Evolutionary conservation across 2,113 vertebrate species (phyloP).

Genomic region (Pseudopodoces humilis): DNA sequence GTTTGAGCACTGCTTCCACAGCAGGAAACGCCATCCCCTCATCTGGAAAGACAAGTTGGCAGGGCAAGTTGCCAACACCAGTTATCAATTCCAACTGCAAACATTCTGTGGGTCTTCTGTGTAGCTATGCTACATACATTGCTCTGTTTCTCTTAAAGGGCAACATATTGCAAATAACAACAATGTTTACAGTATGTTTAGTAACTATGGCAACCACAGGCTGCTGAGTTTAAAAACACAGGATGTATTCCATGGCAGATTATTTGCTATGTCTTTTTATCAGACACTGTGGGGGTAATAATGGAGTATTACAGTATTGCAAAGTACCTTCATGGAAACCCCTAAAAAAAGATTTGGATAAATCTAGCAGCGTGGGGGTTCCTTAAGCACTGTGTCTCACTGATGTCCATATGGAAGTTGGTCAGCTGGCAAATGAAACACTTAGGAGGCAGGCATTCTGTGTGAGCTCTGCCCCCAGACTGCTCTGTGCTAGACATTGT

Average conservation of each 20-base stretch:
- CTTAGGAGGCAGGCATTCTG: not conserved
- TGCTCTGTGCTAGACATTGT: too few relatives aligned
- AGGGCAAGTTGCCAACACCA: not conserved
- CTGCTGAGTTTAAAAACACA: not conserved
- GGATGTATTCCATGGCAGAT: not conserved
- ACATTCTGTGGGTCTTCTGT: not conserved
- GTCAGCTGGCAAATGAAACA: not conserved
- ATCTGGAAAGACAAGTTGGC: not conserved
- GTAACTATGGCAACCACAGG: slow-evolving; percentile 33
- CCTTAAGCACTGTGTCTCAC: not conserved
- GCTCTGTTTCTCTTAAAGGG: not conserved
- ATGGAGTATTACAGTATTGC: not conserved
- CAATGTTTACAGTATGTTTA: not conserved
- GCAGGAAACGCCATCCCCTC: not conserved
- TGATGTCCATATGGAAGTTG: not conserved
- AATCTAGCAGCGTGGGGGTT: not conserved
- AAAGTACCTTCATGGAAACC: not conserved
- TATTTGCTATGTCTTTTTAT: not conserved
- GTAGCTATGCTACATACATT: not conserved
- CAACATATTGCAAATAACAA: not conserved
- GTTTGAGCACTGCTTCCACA: not conserved
- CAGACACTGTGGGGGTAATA: not conserved
- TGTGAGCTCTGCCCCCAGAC: not conserved
- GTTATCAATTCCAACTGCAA: not conserved
- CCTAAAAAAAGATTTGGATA: not conserved